Evolutionary conservation across 2,113 vertebrate genomes (phyloP).

Genomic region (Dascyllus trimaculatus): DNA sequence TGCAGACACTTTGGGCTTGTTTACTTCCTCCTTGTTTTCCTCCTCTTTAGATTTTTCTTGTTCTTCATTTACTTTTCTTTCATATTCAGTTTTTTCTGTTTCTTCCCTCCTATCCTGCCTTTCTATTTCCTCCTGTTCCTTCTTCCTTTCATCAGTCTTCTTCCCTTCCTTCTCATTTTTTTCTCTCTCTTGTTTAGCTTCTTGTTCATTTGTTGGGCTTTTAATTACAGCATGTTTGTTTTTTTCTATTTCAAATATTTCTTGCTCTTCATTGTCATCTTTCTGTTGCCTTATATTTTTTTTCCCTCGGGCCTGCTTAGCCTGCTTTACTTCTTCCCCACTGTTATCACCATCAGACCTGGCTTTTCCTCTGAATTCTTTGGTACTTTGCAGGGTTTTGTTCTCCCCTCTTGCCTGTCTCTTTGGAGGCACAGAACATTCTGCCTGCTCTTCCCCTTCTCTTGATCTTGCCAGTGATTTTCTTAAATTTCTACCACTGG

Average conservation of each 20-base stretch:
- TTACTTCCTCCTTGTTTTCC: constrained; percentile 5
- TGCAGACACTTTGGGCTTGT: constrained; percentile 1
- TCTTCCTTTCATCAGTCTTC: background rate
- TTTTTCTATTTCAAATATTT: constrained; percentile 1
- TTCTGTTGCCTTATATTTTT: constrained; percentile 21
- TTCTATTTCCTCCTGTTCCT: constrained; percentile 4
- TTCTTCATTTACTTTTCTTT: constrained; percentile 26
- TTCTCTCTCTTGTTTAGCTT: constrained; percentile 20
- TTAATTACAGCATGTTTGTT: constrained; percentile 4
- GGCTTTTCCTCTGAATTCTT: constrained; percentile 33
- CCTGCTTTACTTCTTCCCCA: constrained; percentile 27
- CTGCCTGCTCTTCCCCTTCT: constrained; percentile 34
- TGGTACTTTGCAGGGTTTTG: constrained; percentile 34
- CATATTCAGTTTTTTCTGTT: constrained; percentile 2
- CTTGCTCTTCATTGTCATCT: constrained; percentile 32
- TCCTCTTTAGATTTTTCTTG: constrained; percentile 39
- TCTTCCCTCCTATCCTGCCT: background rate
- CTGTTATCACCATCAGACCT: constrained; percentile 29
- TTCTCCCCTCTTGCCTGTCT: constrained; percentile 51
- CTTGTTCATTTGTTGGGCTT: constrained; percentile 18
- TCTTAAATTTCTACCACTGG: constrained; percentile 17
- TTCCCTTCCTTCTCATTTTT: constrained; percentile 7
- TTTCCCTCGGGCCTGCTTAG: constrained; percentile 29
- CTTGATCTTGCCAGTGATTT: constrained; percentile 9
- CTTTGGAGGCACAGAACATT: constrained; percentile 24